phyloP scores from a whole-genome alignment of 2,888 invertebrate species.

The Siphonodentalium dalli region DNA sequence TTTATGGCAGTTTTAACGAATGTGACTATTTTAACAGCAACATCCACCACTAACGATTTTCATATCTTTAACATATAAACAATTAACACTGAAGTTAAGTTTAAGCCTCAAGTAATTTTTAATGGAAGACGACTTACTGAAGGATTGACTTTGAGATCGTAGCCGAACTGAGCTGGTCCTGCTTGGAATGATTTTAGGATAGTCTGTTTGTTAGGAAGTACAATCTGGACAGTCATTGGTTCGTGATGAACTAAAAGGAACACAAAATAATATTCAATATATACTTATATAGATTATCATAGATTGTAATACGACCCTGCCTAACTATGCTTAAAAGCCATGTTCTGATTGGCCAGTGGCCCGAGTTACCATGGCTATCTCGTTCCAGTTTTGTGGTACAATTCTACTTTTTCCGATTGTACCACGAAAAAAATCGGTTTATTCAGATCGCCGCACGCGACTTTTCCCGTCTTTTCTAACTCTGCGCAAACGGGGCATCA shows the following conservation, averaged over 20 bases:
- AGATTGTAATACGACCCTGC: neutral
- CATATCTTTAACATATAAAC: neutral
- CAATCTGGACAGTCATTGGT: slow-evolving; percentile 68
- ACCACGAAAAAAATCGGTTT: too few species aligned
- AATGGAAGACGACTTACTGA: slow-evolving; percentile 56
- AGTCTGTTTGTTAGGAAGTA: slow-evolving; percentile 68
- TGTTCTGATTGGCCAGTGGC: too few species aligned
- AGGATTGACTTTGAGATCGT: slow-evolving; percentile 73
- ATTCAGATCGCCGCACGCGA: too few species aligned
- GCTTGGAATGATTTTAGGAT: slow-evolving; percentile 74
- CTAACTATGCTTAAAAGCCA: neutral
- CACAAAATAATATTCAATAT: neutral
- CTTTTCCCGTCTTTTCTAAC: too few species aligned
- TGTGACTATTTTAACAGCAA: neutral
- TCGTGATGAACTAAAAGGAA: slow-evolving; percentile 51
- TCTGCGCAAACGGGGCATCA: too few species aligned
- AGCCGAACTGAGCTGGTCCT: slow-evolving; percentile 91
- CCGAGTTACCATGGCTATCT: too few species aligned
- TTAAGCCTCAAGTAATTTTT: neutral
- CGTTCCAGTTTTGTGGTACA: too few species aligned
- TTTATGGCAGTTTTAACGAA: neutral
- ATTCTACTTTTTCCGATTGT: too few species aligned
- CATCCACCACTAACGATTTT: neutral
- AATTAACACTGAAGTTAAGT: neutral
- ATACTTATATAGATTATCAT: too few species aligned